Base-by-base conservation (phyloP, 1,140 invertebrate species). In the Drosophila mojavensis region DNA sequence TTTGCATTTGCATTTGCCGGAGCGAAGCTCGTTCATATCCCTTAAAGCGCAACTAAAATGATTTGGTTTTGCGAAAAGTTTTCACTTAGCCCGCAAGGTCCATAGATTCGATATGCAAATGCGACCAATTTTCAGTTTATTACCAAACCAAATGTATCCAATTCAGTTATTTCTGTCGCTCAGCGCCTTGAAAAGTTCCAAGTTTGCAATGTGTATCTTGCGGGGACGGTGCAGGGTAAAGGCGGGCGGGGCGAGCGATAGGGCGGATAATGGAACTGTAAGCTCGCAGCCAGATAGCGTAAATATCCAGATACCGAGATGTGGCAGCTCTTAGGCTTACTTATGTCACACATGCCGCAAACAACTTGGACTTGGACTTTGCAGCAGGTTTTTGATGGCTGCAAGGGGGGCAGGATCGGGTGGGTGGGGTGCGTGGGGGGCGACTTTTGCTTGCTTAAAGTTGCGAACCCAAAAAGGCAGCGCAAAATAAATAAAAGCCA, bases 371-470 rank as follows among this genome's bases (percentile, higher is more conserved):
- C 56, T 68, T 64, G 68, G 61, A 71, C 68, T 64, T 71, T 50
- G 26, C 47, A 48, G 36, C 36, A 39, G 36, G 36, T 39, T 39
- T 39, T 39, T 39, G 36, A 39, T 39, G 11, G 36, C 36, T 11
- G 36, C 33, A 5, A 36, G 3, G 43, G 43, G n/a, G 3, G 41
- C 13, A 5, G 36, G 20, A 17, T 10, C n/a, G 15, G 13, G 30
- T 2, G 24, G 11, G n/a, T 17, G 17, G 17, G 15, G 17, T 9
- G 10, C 2, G 15, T 11, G 20, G 24, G 5, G 10, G 30, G 63
- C 79, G 79, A 78, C 75, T 83, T 84, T 79, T 77, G 65, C 75
- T 85, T 85, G 64, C 55, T 82, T 76, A 85, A 85, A 85, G 78
- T 85, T 47, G 43, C 15, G 9, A 51, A 24, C 53, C 55, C 63